Evolutionary conservation across 2,113 vertebrate species (phyloP).

Genomic region (Lethenteron reissneri): DNA sequence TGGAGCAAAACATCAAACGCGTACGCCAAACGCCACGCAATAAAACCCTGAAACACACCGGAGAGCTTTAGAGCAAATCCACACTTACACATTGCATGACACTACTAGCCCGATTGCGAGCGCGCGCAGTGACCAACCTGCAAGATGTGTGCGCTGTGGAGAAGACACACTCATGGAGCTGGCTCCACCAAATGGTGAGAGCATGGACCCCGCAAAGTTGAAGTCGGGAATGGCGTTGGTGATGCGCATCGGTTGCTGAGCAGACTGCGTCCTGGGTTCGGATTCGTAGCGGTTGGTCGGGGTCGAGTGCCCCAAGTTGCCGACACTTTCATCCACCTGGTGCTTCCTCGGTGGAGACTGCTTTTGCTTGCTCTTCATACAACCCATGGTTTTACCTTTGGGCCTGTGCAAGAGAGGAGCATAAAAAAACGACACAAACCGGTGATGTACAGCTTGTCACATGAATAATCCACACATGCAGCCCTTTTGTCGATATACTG

Average conservation of each 20-base stretch:
- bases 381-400: neutral
- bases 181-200: conserved; percentile 2
- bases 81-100: no score
- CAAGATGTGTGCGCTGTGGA: neutral
- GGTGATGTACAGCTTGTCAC: no score
- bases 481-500: no score
- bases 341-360: conserved; percentile 1
- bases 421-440: no score
- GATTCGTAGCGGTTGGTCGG: neutral
- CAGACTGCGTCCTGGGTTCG: neutral
- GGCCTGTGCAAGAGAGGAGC: no score
- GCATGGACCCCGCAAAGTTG: neutral
- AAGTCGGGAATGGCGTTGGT: conserved; percentile 4
- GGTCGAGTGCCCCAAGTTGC: neutral
- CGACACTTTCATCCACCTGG: conserved; percentile 2
- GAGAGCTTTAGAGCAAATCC: no score
- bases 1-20: no score
- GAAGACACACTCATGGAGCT: conserved; percentile 2
- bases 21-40: no score
- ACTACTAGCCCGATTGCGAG: no score
- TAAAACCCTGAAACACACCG: no score
- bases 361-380: conserved; percentile 6
- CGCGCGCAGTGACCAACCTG: neutral
- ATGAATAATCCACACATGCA: no score
- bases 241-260: neutral